Base-by-base conservation (phyloP, 2,797 vertebrate species). In the Esox lucius region DNA sequence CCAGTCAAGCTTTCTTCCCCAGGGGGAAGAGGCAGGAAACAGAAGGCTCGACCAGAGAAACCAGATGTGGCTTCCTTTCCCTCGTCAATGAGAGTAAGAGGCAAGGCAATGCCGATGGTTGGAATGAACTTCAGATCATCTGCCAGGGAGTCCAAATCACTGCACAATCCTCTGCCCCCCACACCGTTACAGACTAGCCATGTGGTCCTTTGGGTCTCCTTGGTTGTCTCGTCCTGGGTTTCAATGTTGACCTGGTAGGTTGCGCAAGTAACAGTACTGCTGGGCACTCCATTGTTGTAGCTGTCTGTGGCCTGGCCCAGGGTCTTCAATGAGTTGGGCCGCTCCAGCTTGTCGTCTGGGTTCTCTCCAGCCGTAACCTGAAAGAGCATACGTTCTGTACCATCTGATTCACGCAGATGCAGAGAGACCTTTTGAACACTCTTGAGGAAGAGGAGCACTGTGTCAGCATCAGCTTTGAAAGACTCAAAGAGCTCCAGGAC, bases 111-210 rank as follows among this genome's bases (percentile, higher is more conserved):
- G 71, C 97, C 98, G 78, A 99, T 96, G 48, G 91, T 91, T 35
- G 98, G 98, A 80, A 97, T 94, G 86, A 98, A 99, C 88, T 98
- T 99, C 83, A 99, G 89, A 82, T 99, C 96, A 74, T 99, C 97
- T 1, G 98, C 98, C 84, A 99, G 91, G 71, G 92, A 91, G 85
- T 99, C 97, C 71, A 99, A 89, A 79, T 98, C 94, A 33, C 91
- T 81, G 75, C 95, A 96, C 85, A 98, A 94, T 53, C 98, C 97
- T 85, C 96, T 92, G n/a, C 97, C 97, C 4, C 97, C 97, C 48
- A 99, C 95, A 70, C 96, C 95, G 80, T 96, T 99, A 80, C 96
- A 98, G 24, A 99, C 96, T 81, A 99, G 88, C 98, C 98, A 99
- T 0, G 94, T 95, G 0, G 91, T 96, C 71, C 91, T 94, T 83